Conservation (phyloP, 2,113 vertebrate genomes). For the Rhinogobius similis region DNA sequence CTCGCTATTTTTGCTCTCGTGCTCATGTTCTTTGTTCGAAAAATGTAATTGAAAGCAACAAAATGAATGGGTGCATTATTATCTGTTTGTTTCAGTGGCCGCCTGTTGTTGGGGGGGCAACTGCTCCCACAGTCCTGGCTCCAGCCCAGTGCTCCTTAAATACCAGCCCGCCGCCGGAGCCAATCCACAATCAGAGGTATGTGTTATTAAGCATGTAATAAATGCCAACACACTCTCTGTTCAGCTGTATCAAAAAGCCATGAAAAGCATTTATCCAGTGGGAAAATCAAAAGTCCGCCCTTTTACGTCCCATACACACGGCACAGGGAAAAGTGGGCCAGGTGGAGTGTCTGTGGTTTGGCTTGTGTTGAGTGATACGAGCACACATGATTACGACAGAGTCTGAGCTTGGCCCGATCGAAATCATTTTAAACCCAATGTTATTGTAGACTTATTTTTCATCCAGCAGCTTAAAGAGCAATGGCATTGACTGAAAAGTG, state of each 20-base stretch:
- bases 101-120: neutral
- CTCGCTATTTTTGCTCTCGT: too few relatives aligned
- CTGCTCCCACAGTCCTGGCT: conserved; percentile 1
- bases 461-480: neutral
- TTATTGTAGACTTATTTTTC: neutral
- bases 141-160: neutral
- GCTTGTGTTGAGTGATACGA: conserved; percentile 2
- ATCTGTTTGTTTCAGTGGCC: neutral
- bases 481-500: neutral
- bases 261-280: neutral
- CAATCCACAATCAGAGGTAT: conserved; percentile 2
- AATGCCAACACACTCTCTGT: neutral
- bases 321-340: neutral
- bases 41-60: too few relatives aligned
- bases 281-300: neutral
- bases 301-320: neutral
- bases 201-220: conserved; percentile 3
- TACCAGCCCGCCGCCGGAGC: neutral
- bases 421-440: neutral
- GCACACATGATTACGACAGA: neutral
- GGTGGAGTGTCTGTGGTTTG: neutral
- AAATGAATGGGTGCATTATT: too few relatives aligned
- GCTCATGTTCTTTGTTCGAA: too few relatives aligned
- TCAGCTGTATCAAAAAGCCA: neutral
- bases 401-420: neutral